Evolutionary conservation across 2,888 invertebrate species (phyloP), one percentile per base, ranked within the genome.

Genomic region (Agriopis marginaria): DNA sequence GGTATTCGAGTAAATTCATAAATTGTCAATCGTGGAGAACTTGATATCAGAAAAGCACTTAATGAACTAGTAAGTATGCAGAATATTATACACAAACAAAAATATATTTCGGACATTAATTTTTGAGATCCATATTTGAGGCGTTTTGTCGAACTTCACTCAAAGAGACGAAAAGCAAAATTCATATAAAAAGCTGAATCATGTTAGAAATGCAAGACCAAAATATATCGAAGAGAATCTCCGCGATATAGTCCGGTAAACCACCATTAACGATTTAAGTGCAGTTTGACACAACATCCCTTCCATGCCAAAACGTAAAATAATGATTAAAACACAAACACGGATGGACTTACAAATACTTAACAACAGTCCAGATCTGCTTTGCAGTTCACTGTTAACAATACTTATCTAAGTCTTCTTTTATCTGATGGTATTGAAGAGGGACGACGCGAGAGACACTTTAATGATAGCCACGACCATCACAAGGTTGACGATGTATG

Each of bases 261-360:
- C 94, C 93, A 93, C 94, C 94, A 90, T 89, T 89, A 85, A 88
- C 93, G 87, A 92, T 89, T 92, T 89, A 94, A 93, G 94, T 94
- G 94, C 94, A 93, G 94, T 93, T 89, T 84, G 94, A 94, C 94
- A 92, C 92, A 93, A 93, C 93, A 93, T 90, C 91, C 89, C 89
- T 80, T 82, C 70, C 70, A 75, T 70, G 78, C 78, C 78, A 82
- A 79, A 32, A 32, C 1, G 32, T 32, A 3, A 78, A 81, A 62
- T 12, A 62, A 80, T 80, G 82, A 82, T 82, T 79, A 80, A 80
- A 82, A 85, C 81, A 82, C 78, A 82, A 82, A 85, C 82, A 88
- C 84, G 82, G 83, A 86, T 87, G 89, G 92, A 90, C 93, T 92
- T 94, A 94, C 73, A 89, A 93, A 88, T 93, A 94, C 87, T 84